These are phyloP conservation scores for Pluvialis apricaria DNA, from an alignment of 2,113 vertebrate species.

Conservation along the genomic window DNA sequence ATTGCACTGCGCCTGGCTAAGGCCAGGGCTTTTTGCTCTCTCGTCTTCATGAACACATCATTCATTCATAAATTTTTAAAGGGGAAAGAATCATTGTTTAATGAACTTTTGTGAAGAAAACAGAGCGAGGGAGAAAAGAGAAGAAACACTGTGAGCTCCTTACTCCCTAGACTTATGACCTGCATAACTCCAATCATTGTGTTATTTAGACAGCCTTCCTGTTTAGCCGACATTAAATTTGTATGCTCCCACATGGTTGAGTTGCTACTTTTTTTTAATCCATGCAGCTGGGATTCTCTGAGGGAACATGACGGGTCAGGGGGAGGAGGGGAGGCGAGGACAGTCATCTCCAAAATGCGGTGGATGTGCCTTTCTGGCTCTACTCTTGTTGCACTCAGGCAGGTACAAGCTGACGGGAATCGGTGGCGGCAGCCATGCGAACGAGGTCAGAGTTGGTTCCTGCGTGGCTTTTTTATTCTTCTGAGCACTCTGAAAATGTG, in stretches of 20 bases:
- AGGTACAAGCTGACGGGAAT: slow-evolving; percentile 26
- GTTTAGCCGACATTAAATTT: slow-evolving; percentile 52
- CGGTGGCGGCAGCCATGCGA: not conserved
- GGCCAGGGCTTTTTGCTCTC: slow-evolving; percentile 2
- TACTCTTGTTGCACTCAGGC: not conserved
- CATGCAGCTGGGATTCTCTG: slow-evolving; percentile 45
- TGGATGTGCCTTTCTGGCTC: not conserved
- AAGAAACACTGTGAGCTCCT: not conserved
- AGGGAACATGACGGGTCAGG: slow-evolving; percentile 14
- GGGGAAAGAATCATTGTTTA: slow-evolving; percentile 34
- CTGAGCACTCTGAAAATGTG: slow-evolving; percentile 5
- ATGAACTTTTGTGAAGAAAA: slow-evolving; percentile 45
- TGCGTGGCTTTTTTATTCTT: slow-evolving; percentile 25
- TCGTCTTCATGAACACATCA: not conserved
- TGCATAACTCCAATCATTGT: slow-evolving; percentile 6
- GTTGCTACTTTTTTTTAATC: slow-evolving; percentile 12
- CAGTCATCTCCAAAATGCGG: slow-evolving; percentile 5
- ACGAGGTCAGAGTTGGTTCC: slow-evolving; percentile 42
- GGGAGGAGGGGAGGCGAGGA: slow-evolving; percentile 16
- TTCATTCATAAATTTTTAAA: slow-evolving; percentile 43
- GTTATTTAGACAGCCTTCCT: slow-evolving; percentile 49
- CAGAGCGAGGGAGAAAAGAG: not conserved
- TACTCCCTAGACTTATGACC: slow-evolving; percentile 50
- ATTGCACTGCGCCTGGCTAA: not conserved
- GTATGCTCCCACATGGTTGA: slow-evolving; percentile 48